A percentile compares a stretch with the other conserved stretches of the same genome.
Evolutionary conservation across 2,888 invertebrate species (phyloP).

Genomic region (Perizoma affinitatum): DNA sequence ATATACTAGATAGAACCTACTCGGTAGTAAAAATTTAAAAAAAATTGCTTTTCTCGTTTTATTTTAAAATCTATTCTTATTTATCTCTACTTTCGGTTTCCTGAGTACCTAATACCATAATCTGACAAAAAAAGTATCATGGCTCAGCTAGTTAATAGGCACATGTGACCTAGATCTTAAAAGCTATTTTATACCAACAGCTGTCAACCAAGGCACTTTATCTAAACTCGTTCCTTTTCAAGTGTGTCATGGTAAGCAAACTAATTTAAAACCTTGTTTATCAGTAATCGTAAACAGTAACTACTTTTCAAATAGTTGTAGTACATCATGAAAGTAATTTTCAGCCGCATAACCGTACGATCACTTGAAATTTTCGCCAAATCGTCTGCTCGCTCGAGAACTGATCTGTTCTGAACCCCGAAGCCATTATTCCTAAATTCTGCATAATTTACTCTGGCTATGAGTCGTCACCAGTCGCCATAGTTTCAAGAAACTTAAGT

Average conservation of each 20-base stretch:
- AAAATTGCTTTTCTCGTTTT: no score
- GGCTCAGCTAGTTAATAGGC: conserved; percentile 13
- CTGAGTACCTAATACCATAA: no score
- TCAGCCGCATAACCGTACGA: neutral
- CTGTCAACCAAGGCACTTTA: conserved; percentile 47
- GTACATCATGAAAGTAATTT: neutral
- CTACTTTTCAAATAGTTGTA: neutral
- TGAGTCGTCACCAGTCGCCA: neutral
- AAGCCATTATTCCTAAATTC: no score
- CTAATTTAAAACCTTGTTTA: conserved; percentile 46
- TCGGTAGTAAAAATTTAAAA: no score
- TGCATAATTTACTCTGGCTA: neutral
- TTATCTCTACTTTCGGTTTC: no score
- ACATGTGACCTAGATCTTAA: conserved; percentile 61
- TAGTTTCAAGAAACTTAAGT: conserved; percentile 4
- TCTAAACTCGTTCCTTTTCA: conserved; percentile 66
- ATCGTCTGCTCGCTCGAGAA: no score
- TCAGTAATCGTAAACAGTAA: conserved; percentile 8
- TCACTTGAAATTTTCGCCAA: no score
- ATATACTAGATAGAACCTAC: no score
- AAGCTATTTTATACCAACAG: conserved; percentile 43
- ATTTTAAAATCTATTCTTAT: no score
- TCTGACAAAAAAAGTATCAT: no score
- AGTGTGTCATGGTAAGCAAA: conserved; percentile 74
- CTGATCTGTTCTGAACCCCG: no score